These are phyloP conservation scores for Spea bombifrons DNA, from an alignment of 2,113 vertebrate genomes.

Conservation along the genomic window DNA sequence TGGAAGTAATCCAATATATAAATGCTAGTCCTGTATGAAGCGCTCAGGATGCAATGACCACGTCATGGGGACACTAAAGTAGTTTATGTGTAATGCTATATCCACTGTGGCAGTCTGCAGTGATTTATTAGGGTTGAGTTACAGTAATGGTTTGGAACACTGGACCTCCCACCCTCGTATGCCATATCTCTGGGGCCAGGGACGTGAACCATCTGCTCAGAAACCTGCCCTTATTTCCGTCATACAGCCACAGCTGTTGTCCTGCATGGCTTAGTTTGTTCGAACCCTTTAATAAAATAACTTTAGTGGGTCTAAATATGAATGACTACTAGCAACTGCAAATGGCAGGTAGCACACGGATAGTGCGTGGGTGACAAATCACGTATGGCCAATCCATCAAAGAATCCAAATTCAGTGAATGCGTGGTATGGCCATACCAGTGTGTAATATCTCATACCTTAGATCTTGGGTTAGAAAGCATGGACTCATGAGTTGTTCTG, in stretches of 20 bases:
- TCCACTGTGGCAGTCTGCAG: conserved; percentile 17
- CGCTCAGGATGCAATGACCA: background rate
- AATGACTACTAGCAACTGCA: conserved; percentile 3
- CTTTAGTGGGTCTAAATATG: conserved; percentile 15
- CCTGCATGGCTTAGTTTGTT: conserved; percentile 12
- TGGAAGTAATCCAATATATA: background rate
- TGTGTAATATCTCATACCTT: background rate
- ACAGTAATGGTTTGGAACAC: conserved; percentile 38
- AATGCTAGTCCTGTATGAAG: background rate
- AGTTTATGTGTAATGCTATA: conserved; percentile 31
- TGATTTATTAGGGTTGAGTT: conserved; percentile 44
- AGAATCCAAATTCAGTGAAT: background rate
- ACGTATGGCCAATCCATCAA: background rate
- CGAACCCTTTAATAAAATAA: conserved; percentile 7
- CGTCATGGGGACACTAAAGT: conserved; percentile 6
- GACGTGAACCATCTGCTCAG: conserved; percentile 38
- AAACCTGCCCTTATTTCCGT: conserved; percentile 21
- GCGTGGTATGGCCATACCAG: background rate
- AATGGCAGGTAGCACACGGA: background rate
- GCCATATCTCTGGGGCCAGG: conserved; percentile 14
- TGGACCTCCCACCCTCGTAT: conserved; percentile 15
- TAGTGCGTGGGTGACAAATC: background rate
- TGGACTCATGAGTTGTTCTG: too few relatives aligned
- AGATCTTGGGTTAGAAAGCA: too few relatives aligned
- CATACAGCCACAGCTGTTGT: conserved; percentile 29